Evolutionary conservation across 2,888 invertebrate species (phyloP).

Genomic region (Hyposoter dolosus): DNA sequence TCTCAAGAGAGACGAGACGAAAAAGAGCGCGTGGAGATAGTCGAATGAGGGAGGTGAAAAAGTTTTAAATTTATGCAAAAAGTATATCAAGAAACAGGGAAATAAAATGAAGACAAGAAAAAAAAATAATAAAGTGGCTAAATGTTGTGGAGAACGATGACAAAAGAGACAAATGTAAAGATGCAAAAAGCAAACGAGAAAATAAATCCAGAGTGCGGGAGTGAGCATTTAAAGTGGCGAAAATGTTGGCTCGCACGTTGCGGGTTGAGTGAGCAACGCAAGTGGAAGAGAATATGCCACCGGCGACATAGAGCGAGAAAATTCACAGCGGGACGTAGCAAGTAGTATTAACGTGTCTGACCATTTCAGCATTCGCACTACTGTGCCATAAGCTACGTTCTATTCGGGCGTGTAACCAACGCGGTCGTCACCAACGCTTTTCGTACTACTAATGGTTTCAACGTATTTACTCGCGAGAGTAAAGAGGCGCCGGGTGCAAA

Average conservation of each 20-base stretch:
- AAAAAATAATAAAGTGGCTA: neutral
- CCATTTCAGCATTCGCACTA: constrained; percentile 58
- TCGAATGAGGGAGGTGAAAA: neutral
- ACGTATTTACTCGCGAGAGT: constrained; percentile 5
- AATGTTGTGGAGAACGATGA: neutral
- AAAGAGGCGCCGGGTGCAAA: neutral
- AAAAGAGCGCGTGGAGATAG: neutral
- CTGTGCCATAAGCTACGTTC: constrained; percentile 23
- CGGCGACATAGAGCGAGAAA: constrained; percentile 3
- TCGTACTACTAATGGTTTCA: constrained; percentile 57
- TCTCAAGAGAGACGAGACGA: constrained; percentile 27
- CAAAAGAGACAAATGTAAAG: neutral
- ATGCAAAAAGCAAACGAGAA: constrained; percentile 27
- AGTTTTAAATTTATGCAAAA: neutral
- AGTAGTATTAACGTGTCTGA: constrained; percentile 49
- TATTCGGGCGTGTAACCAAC: constrained; percentile 14
- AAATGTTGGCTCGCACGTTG: constrained; percentile 19
- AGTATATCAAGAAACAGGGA: neutral
- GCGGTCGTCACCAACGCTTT: constrained; percentile 39
- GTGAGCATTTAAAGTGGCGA: constrained; percentile 50
- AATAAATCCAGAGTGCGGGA: constrained; percentile 31
- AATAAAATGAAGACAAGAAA: neutral
- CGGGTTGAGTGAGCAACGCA: neutral
- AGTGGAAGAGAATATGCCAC: neutral
- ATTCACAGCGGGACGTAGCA: constrained; percentile 8